Evolutionary conservation across 2,888 invertebrate species (phyloP).

Genomic region (Ophion slaviceki): DNA sequence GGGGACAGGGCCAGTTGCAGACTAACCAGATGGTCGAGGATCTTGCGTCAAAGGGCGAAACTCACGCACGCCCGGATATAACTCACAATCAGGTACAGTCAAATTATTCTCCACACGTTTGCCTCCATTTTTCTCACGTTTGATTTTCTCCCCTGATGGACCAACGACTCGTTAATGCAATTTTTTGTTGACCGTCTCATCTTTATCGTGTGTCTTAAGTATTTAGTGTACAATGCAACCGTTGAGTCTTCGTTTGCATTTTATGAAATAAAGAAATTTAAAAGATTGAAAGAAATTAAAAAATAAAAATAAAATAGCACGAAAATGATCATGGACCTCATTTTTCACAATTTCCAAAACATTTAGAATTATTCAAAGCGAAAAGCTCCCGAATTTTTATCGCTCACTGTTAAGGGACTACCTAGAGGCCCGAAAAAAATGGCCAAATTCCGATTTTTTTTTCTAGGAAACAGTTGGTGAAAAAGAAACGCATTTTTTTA

Average conservation of each 20-base stretch:
- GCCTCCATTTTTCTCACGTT: not conserved
- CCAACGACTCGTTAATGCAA: too few species aligned
- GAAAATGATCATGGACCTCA: not conserved
- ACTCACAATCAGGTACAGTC: constrained; percentile 73
- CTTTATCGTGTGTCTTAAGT: not conserved
- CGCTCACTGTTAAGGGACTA: too few species aligned
- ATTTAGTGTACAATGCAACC: not conserved
- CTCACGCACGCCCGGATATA: constrained; percentile 73
- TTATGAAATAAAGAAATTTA: not conserved
- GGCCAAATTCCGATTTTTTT: too few species aligned
- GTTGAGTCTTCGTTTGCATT: not conserved
- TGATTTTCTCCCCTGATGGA: not conserved
- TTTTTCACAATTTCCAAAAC: not conserved
- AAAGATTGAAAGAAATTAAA: not conserved
- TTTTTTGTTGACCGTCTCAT: not conserved
- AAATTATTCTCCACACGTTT: not conserved
- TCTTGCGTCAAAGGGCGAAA: constrained; percentile 76
- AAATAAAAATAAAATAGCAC: not conserved
- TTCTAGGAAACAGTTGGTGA: too few species aligned
- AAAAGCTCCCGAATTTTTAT: too few species aligned
- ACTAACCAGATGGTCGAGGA: constrained; percentile 76
- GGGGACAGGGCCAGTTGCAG: constrained; percentile 79
- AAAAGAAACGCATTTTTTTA: too few species aligned
- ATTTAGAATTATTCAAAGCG: too few species aligned
- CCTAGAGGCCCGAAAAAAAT: too few species aligned